These are phyloP conservation scores for Agrypnus murinus DNA, from an alignment of 2,888 invertebrate genomes.

Conservation along the genomic window DNA sequence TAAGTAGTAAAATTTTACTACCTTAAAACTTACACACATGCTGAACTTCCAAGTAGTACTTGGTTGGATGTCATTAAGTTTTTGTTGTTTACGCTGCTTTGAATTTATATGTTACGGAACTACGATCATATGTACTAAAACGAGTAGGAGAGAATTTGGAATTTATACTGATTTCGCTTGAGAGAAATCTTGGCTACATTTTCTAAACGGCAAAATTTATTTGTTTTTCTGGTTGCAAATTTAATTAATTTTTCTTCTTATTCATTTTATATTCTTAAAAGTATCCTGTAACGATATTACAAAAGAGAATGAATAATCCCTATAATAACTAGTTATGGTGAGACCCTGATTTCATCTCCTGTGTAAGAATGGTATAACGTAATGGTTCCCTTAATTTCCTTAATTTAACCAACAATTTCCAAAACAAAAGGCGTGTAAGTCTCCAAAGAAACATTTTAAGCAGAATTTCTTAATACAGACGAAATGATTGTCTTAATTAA, in stretches of 20 bases:
- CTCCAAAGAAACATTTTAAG: conserved; percentile 4
- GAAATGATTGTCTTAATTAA: conserved; percentile 32
- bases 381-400: neutral
- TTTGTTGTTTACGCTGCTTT: conserved; percentile 22
- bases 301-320: neutral
- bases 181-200: too few relatives aligned
- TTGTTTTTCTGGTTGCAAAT: neutral
- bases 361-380: neutral
- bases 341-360: neutral
- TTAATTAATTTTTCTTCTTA: conserved; percentile 9
- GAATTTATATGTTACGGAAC: conserved; percentile 13
- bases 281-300: neutral
- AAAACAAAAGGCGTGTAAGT: conserved; percentile 7
- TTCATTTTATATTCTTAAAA: conserved; percentile 2
- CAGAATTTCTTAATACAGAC: conserved; percentile 20
- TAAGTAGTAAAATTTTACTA: conserved; percentile 21
- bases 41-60: conserved; percentile 28
- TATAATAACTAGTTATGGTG: conserved; percentile 2
- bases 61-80: conserved; percentile 13
- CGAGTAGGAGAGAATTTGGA: neutral
- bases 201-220: neutral
- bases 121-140: conserved; percentile 20
- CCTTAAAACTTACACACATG: conserved; percentile 31
- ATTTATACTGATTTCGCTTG: too few relatives aligned
- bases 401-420: neutral